Base-by-base conservation (phyloP, 2,113 vertebrate genomes). In the Eurystomus gularis region DNA sequence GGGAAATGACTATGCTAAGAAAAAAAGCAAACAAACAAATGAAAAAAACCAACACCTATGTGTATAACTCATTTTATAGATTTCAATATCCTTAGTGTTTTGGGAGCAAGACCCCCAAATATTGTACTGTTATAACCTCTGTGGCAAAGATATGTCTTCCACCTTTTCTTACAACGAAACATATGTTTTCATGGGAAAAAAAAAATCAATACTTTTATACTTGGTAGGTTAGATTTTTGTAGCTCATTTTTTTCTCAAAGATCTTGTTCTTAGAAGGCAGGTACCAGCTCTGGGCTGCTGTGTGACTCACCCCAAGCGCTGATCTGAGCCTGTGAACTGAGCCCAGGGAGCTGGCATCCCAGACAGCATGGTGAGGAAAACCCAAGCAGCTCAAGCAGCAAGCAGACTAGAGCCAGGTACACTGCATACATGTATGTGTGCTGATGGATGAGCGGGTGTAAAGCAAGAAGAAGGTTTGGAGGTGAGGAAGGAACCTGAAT, bases 361-460 rank as follows among this genome's bases (percentile, higher is more conserved):
- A 54, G 28, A 5, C 48, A 69, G 5, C 9, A 17, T 13, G 14
- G 10, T 17, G 10, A 10, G 17, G 39, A 16, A 35, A 62, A 58
- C 31, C 7, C 35, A 57, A 7, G 9, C 13, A 58, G 18, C 6
- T 61, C 35, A 90, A 16, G 24, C 25, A 37, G 8, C 48, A 44
- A 84, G 31, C 0, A 7, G 58, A 10, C 13, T 62, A 72, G 24
- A 58, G 18, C 11, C 7, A 33, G 24, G 48, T 16, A 28, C 11
- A 13, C 7, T 6, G 7, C 4, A 2, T 60, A 24, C 28, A 14
- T 9, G 13, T 26, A 16, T 2, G 2, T 13, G 4, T 13, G 49
- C 24, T 55, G 28, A 71, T 29, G 31, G 40, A 65, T 13, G 35
- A 65, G 20, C 3, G 6, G 29, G 20, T 49, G 15, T 4, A 60